Base-by-base conservation (phyloP, 2,113 vertebrate species). In the Anolis sagrei region DNA sequence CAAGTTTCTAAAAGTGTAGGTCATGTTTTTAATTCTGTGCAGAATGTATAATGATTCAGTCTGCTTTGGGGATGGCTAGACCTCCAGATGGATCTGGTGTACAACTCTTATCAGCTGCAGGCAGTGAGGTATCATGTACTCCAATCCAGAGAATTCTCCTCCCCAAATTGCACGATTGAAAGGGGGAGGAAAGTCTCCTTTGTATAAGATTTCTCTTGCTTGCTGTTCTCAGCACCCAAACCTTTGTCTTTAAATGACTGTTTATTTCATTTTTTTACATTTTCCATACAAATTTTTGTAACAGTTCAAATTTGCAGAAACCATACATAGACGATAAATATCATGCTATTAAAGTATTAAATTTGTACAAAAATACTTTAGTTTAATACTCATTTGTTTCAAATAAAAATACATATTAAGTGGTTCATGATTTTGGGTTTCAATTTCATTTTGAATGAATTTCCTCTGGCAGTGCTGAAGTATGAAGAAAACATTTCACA, bases 281-380 rank as follows among this genome's bases (percentile, higher is more conserved):
- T 94, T 96, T 93, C 96, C 97, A 98, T 99, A 99, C 97, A 98
- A 99, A 99, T 97, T 97, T n/a, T 97, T 96, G 96, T 97, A 97
- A 97, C 97, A 97, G 97, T 97, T 95, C 97, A 95, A 97, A 96
- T 98, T 97, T 94, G 97, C 97, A 97, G 97, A 97, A 97, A 97
- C 94, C 96, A 97, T 97, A 99, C 97, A 98, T 96, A 97, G 97
- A 99, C 96, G 95, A 99, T 98, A 98, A 98, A 99, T 98, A 97
- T 97, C 99, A 99, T 99, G 99, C 99, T 99, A 99, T 98, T 99
- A 99, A 99, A 99, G 98, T 99, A 99, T 98, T 99, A 99, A 99
- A 99, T 99, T 99, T 99, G 98, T 99, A 99, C 98, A 99, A 99
- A 99, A 99, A 99, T 99, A 99, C 98, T 99, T 99, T 99, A 98